Conservation (phyloP, 2,797 vertebrate genomes). For the Alosa sapidissima region DNA sequence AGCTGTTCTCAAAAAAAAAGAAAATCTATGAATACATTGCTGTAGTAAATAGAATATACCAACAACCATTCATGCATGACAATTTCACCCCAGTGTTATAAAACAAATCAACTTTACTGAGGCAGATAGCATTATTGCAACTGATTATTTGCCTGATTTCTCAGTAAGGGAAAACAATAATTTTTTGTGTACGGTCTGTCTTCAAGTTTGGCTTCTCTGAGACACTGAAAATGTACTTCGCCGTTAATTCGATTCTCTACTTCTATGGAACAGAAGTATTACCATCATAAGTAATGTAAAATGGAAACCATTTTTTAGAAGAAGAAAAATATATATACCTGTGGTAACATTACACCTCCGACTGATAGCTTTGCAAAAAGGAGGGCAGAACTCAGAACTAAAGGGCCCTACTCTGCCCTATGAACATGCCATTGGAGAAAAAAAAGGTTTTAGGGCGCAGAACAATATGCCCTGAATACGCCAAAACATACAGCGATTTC, state of each 20-base stretch:
- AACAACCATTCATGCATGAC: conserved; percentile 68
- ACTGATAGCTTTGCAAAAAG: not conserved
- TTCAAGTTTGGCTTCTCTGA: conserved; percentile 53
- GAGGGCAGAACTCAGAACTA: not conserved
- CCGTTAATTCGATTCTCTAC: conserved; percentile 38
- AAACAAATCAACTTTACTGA: conserved; percentile 36
- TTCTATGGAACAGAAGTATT: conserved; percentile 23
- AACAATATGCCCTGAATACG: not conserved
- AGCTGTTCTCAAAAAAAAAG: conserved; percentile 36
- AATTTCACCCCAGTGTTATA: conserved; percentile 36
- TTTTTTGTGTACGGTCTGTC: not conserved
- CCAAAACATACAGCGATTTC: not conserved
- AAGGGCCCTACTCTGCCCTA: not conserved
- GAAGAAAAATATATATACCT: not conserved
- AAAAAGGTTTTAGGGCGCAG: not conserved
- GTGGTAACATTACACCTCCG: conserved; percentile 16
- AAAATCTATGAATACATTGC: conserved; percentile 49
- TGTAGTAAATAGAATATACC: conserved; percentile 57
- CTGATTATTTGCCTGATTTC: conserved; percentile 58
- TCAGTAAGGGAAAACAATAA: conserved; percentile 44
- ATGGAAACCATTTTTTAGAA: not conserved
- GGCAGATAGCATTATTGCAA: conserved; percentile 64
- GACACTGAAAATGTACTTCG: conserved; percentile 53
- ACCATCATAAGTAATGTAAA: not conserved
- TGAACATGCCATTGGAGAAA: not conserved